A percentile compares a stretch with the other conserved stretches of the same genome.
Evolutionary conservation across 2,113 vertebrate genomes (phyloP).

Genomic region (Xenopus laevis): DNA sequence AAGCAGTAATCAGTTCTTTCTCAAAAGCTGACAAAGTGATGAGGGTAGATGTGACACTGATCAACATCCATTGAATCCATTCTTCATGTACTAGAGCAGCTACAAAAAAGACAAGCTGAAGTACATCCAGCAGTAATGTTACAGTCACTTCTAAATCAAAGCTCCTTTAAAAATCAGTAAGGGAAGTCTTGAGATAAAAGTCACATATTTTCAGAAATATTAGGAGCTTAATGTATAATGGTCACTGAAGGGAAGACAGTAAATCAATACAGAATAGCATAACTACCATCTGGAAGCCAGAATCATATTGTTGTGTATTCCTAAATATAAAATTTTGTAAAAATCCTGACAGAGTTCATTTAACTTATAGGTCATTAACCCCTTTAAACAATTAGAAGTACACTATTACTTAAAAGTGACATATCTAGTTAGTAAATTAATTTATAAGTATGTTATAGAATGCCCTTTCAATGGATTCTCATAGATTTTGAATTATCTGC

Average conservation of each 20-base stretch:
- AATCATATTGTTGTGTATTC: no score
- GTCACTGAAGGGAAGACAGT: neutral
- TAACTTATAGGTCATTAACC: no score
- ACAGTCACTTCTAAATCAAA: neutral
- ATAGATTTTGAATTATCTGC: no score
- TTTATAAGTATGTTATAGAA: no score
- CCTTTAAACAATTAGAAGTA: no score
- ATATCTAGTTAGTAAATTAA: no score
- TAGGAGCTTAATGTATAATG: neutral
- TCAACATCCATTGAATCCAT: neutral
- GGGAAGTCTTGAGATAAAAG: neutral
- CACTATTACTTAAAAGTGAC: no score
- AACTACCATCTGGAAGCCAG: no score
- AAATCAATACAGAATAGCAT: no score
- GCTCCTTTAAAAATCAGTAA: neutral
- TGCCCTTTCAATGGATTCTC: no score
- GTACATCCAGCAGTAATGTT: neutral
- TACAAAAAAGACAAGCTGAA: neutral
- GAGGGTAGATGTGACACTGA: neutral
- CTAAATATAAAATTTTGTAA: no score
- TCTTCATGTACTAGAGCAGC: constrained; percentile 3
- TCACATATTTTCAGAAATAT: neutral
- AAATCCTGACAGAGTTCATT: no score
- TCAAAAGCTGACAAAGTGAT: neutral
- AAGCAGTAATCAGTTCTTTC: constrained; percentile 1